Evolutionary conservation across 2,113 vertebrate genomes (phyloP), one percentile per base, ranked within the genome.

Genomic region (Tringa solitaria): DNA sequence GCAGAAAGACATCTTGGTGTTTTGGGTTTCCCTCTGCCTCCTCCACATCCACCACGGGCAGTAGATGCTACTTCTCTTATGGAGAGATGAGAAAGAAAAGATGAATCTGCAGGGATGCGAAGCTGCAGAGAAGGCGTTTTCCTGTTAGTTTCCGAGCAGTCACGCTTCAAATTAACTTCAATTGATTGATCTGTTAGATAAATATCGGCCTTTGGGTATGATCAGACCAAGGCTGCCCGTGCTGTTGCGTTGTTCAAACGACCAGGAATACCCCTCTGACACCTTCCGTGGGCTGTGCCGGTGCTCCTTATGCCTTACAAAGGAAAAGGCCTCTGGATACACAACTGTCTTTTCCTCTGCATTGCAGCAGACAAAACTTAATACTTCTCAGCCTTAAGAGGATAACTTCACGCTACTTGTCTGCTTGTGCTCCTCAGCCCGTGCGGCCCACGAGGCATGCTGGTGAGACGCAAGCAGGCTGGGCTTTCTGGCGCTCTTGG

Each of bases 391-490:
- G 23, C 20, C 41, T 50, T 50, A 33, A 63, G 26, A 21, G 15
- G 51, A 6, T 28, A 67, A 37, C 45, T n/a, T 57, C 5, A 32
- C 23, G 2, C 9, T 17, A 9, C 24, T 45, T 12, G 8, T 14
- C 37, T 50, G 30, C n/a, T 32, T 12, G 8, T 3, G 1, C 24
- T 24, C 18, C 15, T 73, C 0, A 0, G 50, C 39, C 39, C 6
- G 0, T 3, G 43, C 22, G 26, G 41, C 33, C 54, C 7, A 4
- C 3, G 24, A 3, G 10, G 7, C 32, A 4, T 1, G 0, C 41
- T 45, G 27, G 16, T 15, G 32, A 50, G 24, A 57, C 4, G 5
- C 8, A 23, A 76, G 43, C 14, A 57, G 19, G 1, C 23, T 18
- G 17, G 54, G 35, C 33, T 69, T 33, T 17, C 54, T 37, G 30